Percentiles rank a stretch among this genome's conserved stretches.
Conservation (phyloP, 1,140 invertebrate species). For the Acromyrmex charruanus region DNA sequence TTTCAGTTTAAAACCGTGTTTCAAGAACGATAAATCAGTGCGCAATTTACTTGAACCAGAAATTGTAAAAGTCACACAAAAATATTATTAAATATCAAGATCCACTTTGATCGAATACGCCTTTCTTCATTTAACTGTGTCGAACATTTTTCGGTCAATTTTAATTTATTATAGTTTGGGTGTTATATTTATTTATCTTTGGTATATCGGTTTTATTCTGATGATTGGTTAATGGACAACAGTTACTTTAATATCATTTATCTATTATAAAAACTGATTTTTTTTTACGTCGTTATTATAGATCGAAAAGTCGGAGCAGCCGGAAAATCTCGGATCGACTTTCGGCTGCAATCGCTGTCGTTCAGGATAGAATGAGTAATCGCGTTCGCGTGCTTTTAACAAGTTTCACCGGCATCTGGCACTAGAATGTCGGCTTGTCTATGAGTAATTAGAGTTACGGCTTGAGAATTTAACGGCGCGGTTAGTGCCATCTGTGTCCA, state of each 20-base stretch:
- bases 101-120: no score
- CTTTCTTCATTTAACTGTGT: no score
- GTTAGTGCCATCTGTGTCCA: slow-evolving; percentile 86
- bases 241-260: background rate
- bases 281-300: background rate
- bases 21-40: no score
- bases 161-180: background rate
- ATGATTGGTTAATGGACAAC: background rate
- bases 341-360: slow-evolving; percentile 10
- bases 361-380: slow-evolving; percentile 69
- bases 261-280: background rate
- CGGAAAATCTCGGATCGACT: slow-evolving; percentile 34
- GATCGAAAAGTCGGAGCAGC: background rate
- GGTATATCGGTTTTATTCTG: background rate
- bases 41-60: no score
- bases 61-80: no score
- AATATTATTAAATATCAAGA: no score
- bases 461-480: slow-evolving; percentile 86
- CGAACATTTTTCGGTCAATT: no score
- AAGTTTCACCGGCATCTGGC: slow-evolving; percentile 86
- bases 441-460: slow-evolving; percentile 87
- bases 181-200: background rate
- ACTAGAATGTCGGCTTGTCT: slow-evolving; percentile 84
- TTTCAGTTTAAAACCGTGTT: no score
- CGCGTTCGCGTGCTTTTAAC: slow-evolving; percentile 79